A percentile compares a stretch with the other conserved stretches of the same genome.
phyloP scores from a whole-genome alignment of 2,888 invertebrate species.

The Cosmopolites sordidus region DNA sequence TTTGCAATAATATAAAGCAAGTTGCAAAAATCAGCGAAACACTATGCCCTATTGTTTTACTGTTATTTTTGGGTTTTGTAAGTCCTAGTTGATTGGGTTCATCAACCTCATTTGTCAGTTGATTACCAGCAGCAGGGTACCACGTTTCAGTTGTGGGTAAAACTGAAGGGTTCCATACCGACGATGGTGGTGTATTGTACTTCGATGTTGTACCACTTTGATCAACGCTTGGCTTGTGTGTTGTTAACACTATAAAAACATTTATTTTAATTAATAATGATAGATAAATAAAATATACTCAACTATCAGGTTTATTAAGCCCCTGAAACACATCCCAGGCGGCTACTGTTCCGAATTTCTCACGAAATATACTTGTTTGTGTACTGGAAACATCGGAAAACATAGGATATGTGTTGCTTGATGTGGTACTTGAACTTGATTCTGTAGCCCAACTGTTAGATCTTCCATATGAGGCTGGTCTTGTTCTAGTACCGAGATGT shows the following conservation, averaged over 20 bases:
- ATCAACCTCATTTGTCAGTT: constrained; percentile 54
- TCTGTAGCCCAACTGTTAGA: constrained; percentile 49
- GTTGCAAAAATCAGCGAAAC: neutral
- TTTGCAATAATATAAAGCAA: neutral
- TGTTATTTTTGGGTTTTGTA: constrained; percentile 31
- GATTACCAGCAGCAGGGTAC: constrained; percentile 53
- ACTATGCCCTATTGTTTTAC: neutral
- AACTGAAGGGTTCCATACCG: constrained; percentile 18
- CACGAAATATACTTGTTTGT: constrained; percentile 28
- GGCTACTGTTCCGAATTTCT: constrained; percentile 39
- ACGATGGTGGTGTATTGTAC: constrained; percentile 4
- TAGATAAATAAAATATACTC: too few species aligned
- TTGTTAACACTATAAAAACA: constrained; percentile 7
- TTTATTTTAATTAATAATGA: too few species aligned
- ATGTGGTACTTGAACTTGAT: constrained; percentile 5
- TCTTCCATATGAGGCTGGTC: constrained; percentile 52
- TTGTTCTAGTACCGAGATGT: constrained; percentile 41
- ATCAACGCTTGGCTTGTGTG: constrained; percentile 11
- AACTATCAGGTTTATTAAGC: constrained; percentile 8
- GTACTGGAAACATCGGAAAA: constrained; percentile 35
- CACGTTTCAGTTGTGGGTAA: constrained; percentile 39
- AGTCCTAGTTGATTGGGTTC: constrained; percentile 57
- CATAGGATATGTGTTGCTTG: constrained; percentile 28
- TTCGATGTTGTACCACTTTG: constrained; percentile 7
- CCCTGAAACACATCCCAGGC: constrained; percentile 36